Conservation (phyloP, 2,113 vertebrate genomes). For the Salvelinus fontinalis region DNA sequence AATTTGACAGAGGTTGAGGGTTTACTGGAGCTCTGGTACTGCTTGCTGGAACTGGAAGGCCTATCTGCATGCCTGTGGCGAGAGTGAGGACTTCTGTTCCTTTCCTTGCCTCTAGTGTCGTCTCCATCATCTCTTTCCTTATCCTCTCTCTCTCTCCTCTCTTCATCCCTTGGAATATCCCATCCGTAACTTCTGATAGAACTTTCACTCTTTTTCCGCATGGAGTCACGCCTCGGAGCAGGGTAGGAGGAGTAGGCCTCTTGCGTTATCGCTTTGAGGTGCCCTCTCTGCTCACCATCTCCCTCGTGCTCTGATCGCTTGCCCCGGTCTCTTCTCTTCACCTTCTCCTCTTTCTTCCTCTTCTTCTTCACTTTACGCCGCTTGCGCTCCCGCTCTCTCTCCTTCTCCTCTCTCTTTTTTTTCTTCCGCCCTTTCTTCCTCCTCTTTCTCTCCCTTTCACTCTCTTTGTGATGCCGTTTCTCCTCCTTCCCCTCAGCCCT, state of each 20-base stretch:
- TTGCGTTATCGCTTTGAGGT: slow-evolving; percentile 63
- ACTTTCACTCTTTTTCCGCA: slow-evolving; percentile 73
- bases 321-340: slow-evolving; percentile 56
- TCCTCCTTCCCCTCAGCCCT: slow-evolving; percentile 55
- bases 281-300: slow-evolving; percentile 67
- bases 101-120: slow-evolving; percentile 62
- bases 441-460: slow-evolving; percentile 71
- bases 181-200: slow-evolving; percentile 72
- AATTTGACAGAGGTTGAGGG: slow-evolving; percentile 74
- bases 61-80: slow-evolving; percentile 25
- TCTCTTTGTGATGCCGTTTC: slow-evolving; percentile 72
- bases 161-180: slow-evolving; percentile 67
- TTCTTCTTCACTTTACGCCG: slow-evolving; percentile 76
- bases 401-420: slow-evolving; percentile 74
- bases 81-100: slow-evolving; percentile 35
- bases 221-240: slow-evolving; percentile 65
- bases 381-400: slow-evolving; percentile 72
- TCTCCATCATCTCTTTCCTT: slow-evolving; percentile 59
- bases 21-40: slow-evolving; percentile 65
- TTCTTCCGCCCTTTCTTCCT: slow-evolving; percentile 76
- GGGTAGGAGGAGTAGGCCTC: slow-evolving; percentile 65
- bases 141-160: slow-evolving; percentile 63
- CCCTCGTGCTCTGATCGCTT: slow-evolving; percentile 67
- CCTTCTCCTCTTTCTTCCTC: slow-evolving; percentile 72
- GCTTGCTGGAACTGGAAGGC: slow-evolving; percentile 57